A percentile compares a stretch with the other conserved stretches of the same genome.
Conservation (phyloP, 2,113 vertebrate species). For the Vidua macroura region DNA sequence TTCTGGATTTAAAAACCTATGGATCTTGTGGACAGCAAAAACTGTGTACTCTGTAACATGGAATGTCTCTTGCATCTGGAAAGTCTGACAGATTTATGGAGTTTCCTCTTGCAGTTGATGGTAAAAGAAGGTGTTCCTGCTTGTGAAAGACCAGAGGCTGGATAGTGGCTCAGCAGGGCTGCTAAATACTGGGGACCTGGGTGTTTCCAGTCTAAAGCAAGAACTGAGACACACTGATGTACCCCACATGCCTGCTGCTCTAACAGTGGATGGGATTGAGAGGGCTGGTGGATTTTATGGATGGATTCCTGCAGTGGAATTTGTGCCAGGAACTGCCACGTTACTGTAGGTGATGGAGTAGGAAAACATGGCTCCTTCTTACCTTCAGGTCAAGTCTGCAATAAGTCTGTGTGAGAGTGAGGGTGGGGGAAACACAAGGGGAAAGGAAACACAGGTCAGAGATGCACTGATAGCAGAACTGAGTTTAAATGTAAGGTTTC, state of each 20-base stretch:
- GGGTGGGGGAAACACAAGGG: neutral
- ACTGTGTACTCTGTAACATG: fast-evolving
- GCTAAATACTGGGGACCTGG: neutral
- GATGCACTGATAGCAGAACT: neutral
- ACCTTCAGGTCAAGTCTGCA: neutral
- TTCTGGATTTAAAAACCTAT: neutral
- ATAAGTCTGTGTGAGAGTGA: neutral
- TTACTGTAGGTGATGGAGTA: neutral
- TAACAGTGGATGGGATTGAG: neutral
- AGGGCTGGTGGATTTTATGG: neutral
- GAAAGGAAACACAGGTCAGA: neutral
- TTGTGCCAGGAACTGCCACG: neutral
- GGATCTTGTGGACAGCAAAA: neutral
- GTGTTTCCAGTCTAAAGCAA: neutral
- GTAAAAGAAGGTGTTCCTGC: neutral
- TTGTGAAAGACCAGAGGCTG: neutral
- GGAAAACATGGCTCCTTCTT: neutral
- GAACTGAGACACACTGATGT: neutral
- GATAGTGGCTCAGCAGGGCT: neutral
- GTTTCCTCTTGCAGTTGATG: neutral
- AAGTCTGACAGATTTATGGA: neutral
- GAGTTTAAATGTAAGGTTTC: neutral
- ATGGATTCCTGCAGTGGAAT: neutral
- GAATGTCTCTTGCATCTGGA: neutral
- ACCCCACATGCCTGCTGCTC: neutral